Evolutionary conservation across 2,888 invertebrate species (phyloP).

Genomic region (Drosophila ezoana): DNA sequence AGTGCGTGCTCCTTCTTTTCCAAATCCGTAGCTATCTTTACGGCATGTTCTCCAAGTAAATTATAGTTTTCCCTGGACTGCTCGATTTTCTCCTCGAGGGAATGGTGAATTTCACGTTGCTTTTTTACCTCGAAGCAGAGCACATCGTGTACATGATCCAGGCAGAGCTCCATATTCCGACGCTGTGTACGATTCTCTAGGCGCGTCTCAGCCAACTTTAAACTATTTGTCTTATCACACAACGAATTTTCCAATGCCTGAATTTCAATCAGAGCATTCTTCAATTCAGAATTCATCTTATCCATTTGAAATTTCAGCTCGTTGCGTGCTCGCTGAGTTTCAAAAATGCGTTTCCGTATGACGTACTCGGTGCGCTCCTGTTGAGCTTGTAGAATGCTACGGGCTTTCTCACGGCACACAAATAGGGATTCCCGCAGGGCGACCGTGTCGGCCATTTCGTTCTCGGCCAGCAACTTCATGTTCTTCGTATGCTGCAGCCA

Average conservation of each 20-base stretch:
- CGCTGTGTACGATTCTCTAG: slow-evolving; percentile 93
- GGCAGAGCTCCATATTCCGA: slow-evolving; percentile 90
- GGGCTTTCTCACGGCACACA: slow-evolving; percentile 91
- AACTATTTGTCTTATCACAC: slow-evolving; percentile 90
- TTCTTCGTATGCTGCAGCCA: slow-evolving; percentile 93
- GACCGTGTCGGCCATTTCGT: slow-evolving; percentile 91
- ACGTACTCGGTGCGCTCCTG: slow-evolving; percentile 94
- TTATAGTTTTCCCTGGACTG: slow-evolving; percentile 90
- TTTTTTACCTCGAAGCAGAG: slow-evolving; percentile 90
- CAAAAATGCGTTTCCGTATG: slow-evolving; percentile 93
- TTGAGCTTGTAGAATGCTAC: slow-evolving; percentile 92
- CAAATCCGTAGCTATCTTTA: slow-evolving; percentile 89
- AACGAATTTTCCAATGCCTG: slow-evolving; percentile 90
- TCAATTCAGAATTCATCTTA: slow-evolving; percentile 92
- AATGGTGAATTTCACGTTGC: slow-evolving; percentile 88
- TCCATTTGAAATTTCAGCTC: slow-evolving; percentile 94
- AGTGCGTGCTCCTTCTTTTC: slow-evolving; percentile 91
- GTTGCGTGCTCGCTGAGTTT: slow-evolving; percentile 92
- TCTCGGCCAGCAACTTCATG: slow-evolving; percentile 91
- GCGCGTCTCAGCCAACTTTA: slow-evolving; percentile 94
- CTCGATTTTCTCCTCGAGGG: slow-evolving; percentile 89
- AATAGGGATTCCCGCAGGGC: slow-evolving; percentile 92
- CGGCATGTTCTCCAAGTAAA: slow-evolving; percentile 89
- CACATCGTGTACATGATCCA: slow-evolving; percentile 90
- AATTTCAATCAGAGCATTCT: slow-evolving; percentile 91